Percentiles rank a stretch among this genome's conserved stretches.
phyloP scores from a whole-genome alignment of 2,888 invertebrate genomes.

The Elgonia sp. region DNA sequence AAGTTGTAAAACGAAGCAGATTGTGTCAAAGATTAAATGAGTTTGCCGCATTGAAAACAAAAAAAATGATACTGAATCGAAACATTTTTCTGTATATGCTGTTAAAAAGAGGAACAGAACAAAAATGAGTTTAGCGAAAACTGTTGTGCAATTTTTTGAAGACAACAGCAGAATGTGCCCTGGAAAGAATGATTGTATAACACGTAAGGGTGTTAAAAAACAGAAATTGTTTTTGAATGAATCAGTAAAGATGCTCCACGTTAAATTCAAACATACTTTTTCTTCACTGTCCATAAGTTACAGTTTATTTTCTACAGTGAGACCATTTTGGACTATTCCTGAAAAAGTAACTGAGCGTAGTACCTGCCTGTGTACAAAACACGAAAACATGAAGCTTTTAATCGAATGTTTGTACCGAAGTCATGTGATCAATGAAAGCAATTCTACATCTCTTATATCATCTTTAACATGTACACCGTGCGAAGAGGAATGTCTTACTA shows the following conservation, averaged over 20 bases:
- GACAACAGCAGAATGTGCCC: not conserved
- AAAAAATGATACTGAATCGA: constrained; percentile 9
- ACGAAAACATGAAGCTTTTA: constrained; percentile 52
- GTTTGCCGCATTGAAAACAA: constrained; percentile 16
- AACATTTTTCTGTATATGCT: constrained; percentile 15
- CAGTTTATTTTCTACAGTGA: constrained; percentile 23
- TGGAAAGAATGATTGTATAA: not conserved
- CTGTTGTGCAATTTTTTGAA: constrained; percentile 11
- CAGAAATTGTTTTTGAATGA: not conserved
- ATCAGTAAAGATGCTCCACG: constrained; percentile 19
- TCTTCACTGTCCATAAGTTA: constrained; percentile 15
- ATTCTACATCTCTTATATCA: constrained; percentile 2
- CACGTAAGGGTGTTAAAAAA: not conserved
- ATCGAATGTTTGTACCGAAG: constrained; percentile 40
- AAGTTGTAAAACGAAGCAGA: constrained; percentile 13
- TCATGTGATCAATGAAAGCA: constrained; percentile 17
- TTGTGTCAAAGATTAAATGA: constrained; percentile 26
- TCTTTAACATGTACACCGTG: constrained; percentile 43
- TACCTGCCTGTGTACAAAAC: constrained; percentile 58
- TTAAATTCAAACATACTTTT: constrained; percentile 24
- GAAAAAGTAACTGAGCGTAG: constrained; percentile 28
- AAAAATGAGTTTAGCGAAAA: constrained; percentile 17
- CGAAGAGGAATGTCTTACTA: constrained; percentile 42
- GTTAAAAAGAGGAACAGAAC: constrained; percentile 8
- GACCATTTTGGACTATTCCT: constrained; percentile 45